Evolutionary conservation across 1,140 invertebrate genomes (phyloP), one percentile per base, ranked within the genome.

Genomic region (Meteorus sp.): DNA sequence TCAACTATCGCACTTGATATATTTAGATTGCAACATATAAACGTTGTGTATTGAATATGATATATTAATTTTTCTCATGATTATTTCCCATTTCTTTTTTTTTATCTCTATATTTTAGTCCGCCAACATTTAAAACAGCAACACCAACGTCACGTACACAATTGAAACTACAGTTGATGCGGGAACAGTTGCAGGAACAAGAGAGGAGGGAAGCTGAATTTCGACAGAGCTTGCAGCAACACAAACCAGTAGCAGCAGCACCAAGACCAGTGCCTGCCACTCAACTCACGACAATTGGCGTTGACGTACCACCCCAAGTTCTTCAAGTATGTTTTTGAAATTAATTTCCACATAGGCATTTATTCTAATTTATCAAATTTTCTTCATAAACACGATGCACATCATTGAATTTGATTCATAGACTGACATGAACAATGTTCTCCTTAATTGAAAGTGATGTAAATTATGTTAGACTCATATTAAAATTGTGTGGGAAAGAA

Each of bases 121-220:
- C 89, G 61, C 90, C 90, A 60, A 90, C 88, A 43, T 89, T 92
- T 69, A 92, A 88, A 83, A 93, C 87, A 52, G 84, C 85, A 64
- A 90, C 85, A 55, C 87, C 90, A 63, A 88, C 90, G 1, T 92
- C 90, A 9, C 83, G 93, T 13, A 93, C 92, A 0, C 90, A 93
- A 69, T 82, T 94, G 44, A 93, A 93, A 71, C 85, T 91, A 59
- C 90, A 93, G 81, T 81, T 94, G 76, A 92, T 93, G 87, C 83
- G 90, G 59, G 88, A 92, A 70, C 89, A 93, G 79, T 75, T 85
- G 37, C 86, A 91, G 66, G 88, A 93, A 71, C 87, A 90, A 68
- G 86, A 89, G 65, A 78, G 83, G 62, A 76, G 81, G 61, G 80
- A 84, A 68, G 70, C 80, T 15, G 81, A 83, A 67, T 73, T 77